phyloP scores from a whole-genome alignment of 2,113 vertebrate species.

The Jacana jacana region DNA sequence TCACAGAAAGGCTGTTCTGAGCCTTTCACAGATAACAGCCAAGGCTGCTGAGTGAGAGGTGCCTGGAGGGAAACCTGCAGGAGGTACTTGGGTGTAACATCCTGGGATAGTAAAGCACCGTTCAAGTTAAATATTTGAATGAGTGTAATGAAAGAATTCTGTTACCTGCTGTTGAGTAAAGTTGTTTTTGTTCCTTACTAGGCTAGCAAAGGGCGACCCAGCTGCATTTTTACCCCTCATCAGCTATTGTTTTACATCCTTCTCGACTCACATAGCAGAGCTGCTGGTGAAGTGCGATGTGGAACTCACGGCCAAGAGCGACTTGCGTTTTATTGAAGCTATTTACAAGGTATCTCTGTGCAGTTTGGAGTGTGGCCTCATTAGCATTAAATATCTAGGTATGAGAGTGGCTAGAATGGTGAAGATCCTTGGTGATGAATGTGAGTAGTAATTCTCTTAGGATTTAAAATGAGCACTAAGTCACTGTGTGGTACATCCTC shows the following conservation, averaged over 20 bases:
- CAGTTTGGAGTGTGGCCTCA: not conserved
- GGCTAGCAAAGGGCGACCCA: constrained; percentile 88
- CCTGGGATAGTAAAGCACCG: not conserved
- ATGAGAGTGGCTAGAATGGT: not conserved
- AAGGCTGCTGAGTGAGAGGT: not conserved
- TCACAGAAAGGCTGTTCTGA: not conserved
- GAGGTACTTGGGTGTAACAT: not conserved
- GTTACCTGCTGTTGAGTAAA: not conserved
- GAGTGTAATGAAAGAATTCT: not conserved
- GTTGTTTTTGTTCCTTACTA: constrained; percentile 56
- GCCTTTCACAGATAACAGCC: not conserved
- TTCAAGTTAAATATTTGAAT: not conserved
- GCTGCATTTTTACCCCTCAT: constrained; percentile 87
- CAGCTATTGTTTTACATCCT: constrained; percentile 87
- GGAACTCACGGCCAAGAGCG: constrained; percentile 88
- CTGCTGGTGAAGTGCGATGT: constrained; percentile 79
- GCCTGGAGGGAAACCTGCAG: not conserved
- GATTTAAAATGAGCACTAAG: not conserved
- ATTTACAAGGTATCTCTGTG: constrained; percentile 87
- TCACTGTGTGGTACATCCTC: not conserved
- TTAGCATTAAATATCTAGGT: not conserved
- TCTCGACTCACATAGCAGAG: constrained; percentile 85
- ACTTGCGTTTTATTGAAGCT: constrained; percentile 87
- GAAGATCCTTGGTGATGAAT: not conserved
- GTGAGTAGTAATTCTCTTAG: not conserved